Evolutionary conservation across 2,888 invertebrate species (phyloP), one percentile per base, ranked within the genome.

Genomic region (Miltochrista miniata): DNA sequence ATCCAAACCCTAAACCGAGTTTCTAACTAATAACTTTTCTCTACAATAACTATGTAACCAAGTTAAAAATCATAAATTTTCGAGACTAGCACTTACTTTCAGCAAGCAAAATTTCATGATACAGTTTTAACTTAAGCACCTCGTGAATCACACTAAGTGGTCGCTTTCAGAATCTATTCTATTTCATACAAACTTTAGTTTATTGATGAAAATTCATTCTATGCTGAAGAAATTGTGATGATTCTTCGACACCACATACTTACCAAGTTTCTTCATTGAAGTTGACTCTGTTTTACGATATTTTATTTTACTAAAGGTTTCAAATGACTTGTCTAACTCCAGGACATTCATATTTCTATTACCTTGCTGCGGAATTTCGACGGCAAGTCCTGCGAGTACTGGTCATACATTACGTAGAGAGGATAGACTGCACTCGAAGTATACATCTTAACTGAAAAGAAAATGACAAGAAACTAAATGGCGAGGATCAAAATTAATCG

Each of bases 301-400:
- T 41, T 14, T 11, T 11, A 3, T 31, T 33, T 18, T 1, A 31
- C 9, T 18, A 13, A 43, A 33, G 13, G 7, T 11, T 48, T 43
- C 7, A 39, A 39, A 49, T 49, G 49, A 15, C 9, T 30, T 29
- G 13, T 50, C 11, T 40, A 45, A 24, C 45, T 40, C 10, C 30
- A 50, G 49, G 49, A 38, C 38, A 38, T 14, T 38, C 34, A n/a
- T 49, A 49, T 24, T 40, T 40, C 33, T 30, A 35, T n/a, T 50
- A 39, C 39, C 33, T 50, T 10, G 45, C 29, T 5, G 35, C 39
- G 31, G 49, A 45, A 34, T 44, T 45, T 13, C 39, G 35, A 12
- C 38, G 45, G 7, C 49, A 49, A 33, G 34, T 33, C n/a, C 11
- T 50, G 7, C 33, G 35, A 15, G 15, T 35, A 18, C 8, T 49